Evolutionary conservation across 2,113 vertebrate genomes (phyloP).

Genomic region (Oryzias woworae): DNA sequence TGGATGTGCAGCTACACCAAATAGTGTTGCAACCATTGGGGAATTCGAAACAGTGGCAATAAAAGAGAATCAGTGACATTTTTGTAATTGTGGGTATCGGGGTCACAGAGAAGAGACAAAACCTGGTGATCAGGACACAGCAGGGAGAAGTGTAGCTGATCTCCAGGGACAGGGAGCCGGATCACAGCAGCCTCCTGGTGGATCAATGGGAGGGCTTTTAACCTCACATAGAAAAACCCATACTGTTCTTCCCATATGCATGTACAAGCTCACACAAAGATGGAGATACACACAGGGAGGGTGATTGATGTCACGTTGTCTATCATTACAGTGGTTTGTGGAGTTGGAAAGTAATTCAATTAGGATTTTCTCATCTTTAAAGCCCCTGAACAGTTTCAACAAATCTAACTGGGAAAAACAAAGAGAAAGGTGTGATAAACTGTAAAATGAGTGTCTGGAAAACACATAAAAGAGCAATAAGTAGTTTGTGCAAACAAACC

Average conservation of each 20-base stretch:
- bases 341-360: conserved; percentile 81
- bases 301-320: conserved; percentile 77
- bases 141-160: conserved; percentile 44
- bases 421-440: conserved; percentile 16
- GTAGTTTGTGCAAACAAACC: conserved; percentile 14
- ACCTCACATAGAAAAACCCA: conserved; percentile 53
- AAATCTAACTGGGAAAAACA: conserved; percentile 73
- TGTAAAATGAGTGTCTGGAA: conserved; percentile 50
- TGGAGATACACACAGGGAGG: conserved; percentile 52
- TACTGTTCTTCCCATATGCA: conserved; percentile 20
- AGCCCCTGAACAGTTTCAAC: conserved; percentile 71
- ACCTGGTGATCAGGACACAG: neutral
- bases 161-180: conserved; percentile 34
- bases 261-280: conserved; percentile 18
- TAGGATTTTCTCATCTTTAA: conserved; percentile 78
- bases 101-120: neutral
- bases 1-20: no score
- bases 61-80: no score
- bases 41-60: no score
- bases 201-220: conserved; percentile 80
- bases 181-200: conserved; percentile 62
- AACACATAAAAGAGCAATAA: conserved; percentile 33
- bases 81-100: neutral
- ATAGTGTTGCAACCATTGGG: no score
- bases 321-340: conserved; percentile 76